phyloP scores from a whole-genome alignment of 2,113 vertebrate species.

The Planiliza haematocheilus region DNA sequence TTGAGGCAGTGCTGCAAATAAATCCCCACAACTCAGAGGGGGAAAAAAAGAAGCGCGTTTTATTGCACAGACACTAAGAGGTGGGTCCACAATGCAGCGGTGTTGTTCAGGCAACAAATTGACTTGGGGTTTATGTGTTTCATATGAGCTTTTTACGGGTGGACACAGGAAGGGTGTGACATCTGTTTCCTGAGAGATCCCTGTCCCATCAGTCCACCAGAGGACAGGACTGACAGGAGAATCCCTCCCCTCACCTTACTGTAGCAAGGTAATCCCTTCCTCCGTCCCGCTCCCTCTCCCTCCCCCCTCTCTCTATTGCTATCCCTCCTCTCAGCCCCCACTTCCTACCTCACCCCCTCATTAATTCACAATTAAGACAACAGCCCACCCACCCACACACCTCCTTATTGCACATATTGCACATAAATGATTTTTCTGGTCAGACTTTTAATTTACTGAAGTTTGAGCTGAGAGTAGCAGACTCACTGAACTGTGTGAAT shows the following conservation, averaged over 20 bases:
- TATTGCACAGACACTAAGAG: slow-evolving; percentile 12
- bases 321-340: slow-evolving; percentile 10
- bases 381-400: slow-evolving; percentile 68
- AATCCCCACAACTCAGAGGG: slow-evolving; percentile 19
- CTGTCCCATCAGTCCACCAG: slow-evolving; percentile 53
- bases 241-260: slow-evolving; percentile 69
- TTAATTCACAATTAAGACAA: slow-evolving; percentile 83
- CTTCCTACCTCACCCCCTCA: slow-evolving; percentile 71
- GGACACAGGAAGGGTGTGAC: slow-evolving; percentile 46
- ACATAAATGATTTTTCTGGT: slow-evolving; percentile 74
- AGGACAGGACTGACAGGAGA: slow-evolving; percentile 55
- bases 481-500: slow-evolving; percentile 60
- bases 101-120: slow-evolving; percentile 14
- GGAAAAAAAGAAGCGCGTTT: slow-evolving; percentile 1
- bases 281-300: not conserved
- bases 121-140: slow-evolving; percentile 3
- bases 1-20: slow-evolving; percentile 38
- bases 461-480: slow-evolving; percentile 74
- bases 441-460: slow-evolving; percentile 75
- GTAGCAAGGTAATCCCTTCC: slow-evolving; percentile 68
- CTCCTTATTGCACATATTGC: slow-evolving; percentile 70
- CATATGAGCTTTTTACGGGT: not conserved
- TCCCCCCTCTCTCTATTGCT: not conserved
- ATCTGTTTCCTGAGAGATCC: slow-evolving; percentile 65
- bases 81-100: slow-evolving; percentile 14